phyloP scores from a whole-genome alignment of 1,140 invertebrate species.

The Nixonia krombeini region DNA sequence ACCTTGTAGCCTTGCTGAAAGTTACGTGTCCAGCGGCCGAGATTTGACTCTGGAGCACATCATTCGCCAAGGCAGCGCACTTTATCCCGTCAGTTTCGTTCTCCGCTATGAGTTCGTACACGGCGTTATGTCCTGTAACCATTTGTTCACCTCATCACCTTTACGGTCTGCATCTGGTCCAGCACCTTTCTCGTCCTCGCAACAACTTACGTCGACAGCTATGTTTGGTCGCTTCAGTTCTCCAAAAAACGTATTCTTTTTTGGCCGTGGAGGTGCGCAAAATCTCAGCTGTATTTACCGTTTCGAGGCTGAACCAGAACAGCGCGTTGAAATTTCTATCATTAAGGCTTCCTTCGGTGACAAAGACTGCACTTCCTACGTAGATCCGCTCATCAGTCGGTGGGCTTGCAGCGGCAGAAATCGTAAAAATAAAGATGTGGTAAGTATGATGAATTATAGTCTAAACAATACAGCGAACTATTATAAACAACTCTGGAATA shows the following conservation, averaged over 20 bases:
- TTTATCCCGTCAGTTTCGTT: constrained; percentile 83
- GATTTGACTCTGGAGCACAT: constrained; percentile 82
- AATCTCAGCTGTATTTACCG: constrained; percentile 83
- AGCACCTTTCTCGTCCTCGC: constrained; percentile 41
- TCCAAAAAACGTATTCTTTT: constrained; percentile 85
- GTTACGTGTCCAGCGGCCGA: constrained; percentile 81
- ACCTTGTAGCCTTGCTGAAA: constrained; percentile 82
- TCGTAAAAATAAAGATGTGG: constrained; percentile 36
- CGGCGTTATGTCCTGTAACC: constrained; percentile 75
- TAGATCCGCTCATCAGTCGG: constrained; percentile 77
- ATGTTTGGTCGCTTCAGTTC: constrained; percentile 79
- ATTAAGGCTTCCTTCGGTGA: constrained; percentile 78
- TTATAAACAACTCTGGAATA: no score
- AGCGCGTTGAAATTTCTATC: constrained; percentile 78
- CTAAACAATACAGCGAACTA: no score
- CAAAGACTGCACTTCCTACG: constrained; percentile 76
- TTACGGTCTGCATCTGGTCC: not conserved
- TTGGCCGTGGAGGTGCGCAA: constrained; percentile 82
- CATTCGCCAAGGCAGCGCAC: constrained; percentile 82
- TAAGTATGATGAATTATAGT: no score
- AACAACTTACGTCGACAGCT: constrained; percentile 52
- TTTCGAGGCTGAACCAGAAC: constrained; percentile 79
- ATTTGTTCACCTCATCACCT: constrained; percentile 71
- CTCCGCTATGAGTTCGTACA: constrained; percentile 85
- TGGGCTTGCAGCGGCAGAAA: constrained; percentile 75